These are phyloP conservation scores for Serrognathus titanus DNA, from an alignment of 2,888 invertebrate species.

Conservation along the genomic window DNA sequence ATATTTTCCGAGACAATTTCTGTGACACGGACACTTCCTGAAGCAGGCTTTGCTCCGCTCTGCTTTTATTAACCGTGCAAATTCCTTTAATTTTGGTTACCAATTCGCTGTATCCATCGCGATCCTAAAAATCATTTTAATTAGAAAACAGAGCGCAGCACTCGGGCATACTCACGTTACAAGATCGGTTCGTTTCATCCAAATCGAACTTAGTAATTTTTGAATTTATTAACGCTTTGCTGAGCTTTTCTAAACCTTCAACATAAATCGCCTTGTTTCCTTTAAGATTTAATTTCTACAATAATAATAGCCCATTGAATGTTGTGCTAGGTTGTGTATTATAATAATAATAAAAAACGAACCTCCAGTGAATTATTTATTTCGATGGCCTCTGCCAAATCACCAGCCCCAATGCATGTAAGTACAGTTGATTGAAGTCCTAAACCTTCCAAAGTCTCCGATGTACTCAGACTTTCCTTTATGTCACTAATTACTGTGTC, in stretches of 20 bases:
- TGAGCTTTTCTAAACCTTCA: conserved; percentile 38
- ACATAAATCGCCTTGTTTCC: conserved; percentile 45
- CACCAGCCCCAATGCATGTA: conserved; percentile 40
- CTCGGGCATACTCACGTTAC: conserved; percentile 37
- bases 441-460: conserved; percentile 39
- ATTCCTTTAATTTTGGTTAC: conserved; percentile 42
- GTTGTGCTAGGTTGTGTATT: background rate
- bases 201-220: conserved; percentile 42
- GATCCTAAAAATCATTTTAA: conserved; percentile 31
- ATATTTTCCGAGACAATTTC: conserved; percentile 38
- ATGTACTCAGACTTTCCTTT: conserved; percentile 31
- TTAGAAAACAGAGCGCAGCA: background rate
- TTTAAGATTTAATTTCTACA: conserved; percentile 43
- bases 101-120: conserved; percentile 38
- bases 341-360: conserved; percentile 7
- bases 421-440: conserved; percentile 43
- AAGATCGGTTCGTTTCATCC: conserved; percentile 41
- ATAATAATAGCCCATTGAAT: background rate
- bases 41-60: conserved; percentile 29
- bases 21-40: conserved; percentile 7
- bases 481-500: conserved; percentile 39
- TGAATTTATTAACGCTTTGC: conserved; percentile 41
- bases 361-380: conserved; percentile 39
- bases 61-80: conserved; percentile 40
- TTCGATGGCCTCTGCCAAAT: conserved; percentile 37